Evolutionary conservation across 2,888 invertebrate species (phyloP), one percentile per base, ranked within the genome.

Genomic region (Gastrophysa polygoni): DNA sequence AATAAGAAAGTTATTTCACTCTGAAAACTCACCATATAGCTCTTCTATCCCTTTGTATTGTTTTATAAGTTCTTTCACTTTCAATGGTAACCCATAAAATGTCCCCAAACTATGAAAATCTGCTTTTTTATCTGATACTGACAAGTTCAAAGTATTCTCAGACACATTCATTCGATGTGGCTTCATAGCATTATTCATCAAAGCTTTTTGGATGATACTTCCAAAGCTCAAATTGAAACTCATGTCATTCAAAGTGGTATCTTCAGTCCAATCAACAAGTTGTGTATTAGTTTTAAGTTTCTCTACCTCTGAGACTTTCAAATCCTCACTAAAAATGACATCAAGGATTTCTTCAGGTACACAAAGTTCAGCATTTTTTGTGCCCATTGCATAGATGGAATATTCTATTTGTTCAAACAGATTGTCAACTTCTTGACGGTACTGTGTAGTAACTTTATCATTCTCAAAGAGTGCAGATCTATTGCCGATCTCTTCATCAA

Each of bases 81-180:
- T 84, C 1, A 84, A 78, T 0, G 96, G 93, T 43, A 96, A 82
- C 0, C 93, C 95, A 84, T 91, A 95, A 81, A 94, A 96, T 10
- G 83, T 79, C 0, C 86, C 87, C 38, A 76, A 65, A 59, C 60
- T 66, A 10, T 52, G 48, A 63, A 73, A 74, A 44, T 63, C 59
- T 4, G 54, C 20, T 21, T 66, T 57, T 14, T 21, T 34, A 59
- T 69, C 69, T 2, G 63, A 34, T 16, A 68, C 7, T 11, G 61
- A 68, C 18, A 62, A 57, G 62, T 73, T 71, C 34, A 69, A 51
- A 21, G 49, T 57, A 18, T 59, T 60, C 51, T 62, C 63, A 14
- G 49, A 3, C 29, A 16, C 52, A 8, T 57, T 65, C 28, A 65
- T 63, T 10, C 51, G 51, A 17, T 67, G 59, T 24, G 65, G 49